phyloP scores from a whole-genome alignment of 2,113 vertebrate species.

The Catharus bicknelli region DNA sequence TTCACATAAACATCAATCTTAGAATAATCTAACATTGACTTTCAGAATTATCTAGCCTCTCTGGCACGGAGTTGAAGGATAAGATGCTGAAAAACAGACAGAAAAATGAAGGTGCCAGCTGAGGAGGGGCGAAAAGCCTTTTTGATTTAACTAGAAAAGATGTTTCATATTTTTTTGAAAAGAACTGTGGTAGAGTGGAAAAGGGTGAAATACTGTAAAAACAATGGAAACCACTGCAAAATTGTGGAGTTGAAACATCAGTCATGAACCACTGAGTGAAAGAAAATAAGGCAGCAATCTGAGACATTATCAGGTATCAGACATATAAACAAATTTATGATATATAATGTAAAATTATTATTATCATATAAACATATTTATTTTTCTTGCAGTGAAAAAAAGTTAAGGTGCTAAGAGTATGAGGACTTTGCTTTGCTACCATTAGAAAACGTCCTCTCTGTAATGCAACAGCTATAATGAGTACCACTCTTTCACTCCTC shows the following conservation, averaged over 20 bases:
- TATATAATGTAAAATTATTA: background rate
- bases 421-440: background rate
- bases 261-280: background rate
- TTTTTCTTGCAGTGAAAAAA: background rate
- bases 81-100: background rate
- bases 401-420: background rate
- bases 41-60: background rate
- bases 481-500: background rate
- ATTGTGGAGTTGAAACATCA: background rate
- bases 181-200: background rate
- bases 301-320: background rate
- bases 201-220: background rate
- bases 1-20: conserved; percentile 15
- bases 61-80: background rate
- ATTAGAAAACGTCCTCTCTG: background rate
- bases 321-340: background rate
- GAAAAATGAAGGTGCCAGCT: background rate
- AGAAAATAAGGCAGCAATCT: background rate
- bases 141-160: background rate
- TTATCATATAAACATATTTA: background rate
- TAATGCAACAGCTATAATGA: background rate
- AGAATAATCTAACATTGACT: background rate
- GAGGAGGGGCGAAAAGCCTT: background rate
- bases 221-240: background rate
- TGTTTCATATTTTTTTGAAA: background rate